phyloP scores from a whole-genome alignment of 2,888 invertebrate genomes.

The Eristalis tenax region DNA sequence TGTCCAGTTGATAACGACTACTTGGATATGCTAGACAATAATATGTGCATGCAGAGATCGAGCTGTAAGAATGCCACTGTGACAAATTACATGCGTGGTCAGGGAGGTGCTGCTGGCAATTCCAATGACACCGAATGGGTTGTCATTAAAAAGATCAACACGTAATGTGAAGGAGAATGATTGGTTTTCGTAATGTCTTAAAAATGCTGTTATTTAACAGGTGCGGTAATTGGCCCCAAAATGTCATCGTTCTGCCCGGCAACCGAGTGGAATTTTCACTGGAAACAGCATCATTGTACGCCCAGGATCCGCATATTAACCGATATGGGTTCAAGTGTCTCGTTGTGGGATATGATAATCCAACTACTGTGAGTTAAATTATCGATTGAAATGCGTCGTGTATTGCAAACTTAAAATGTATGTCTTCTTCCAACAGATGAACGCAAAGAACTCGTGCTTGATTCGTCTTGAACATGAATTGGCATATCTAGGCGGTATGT shows the following conservation, averaged over 20 bases:
- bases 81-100: slow-evolving; percentile 76
- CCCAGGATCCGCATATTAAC: slow-evolving; percentile 92
- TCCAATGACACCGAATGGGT: slow-evolving; percentile 83
- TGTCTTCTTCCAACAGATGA: slow-evolving; percentile 75
- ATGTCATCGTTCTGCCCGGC: slow-evolving; percentile 92
- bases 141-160: slow-evolving; percentile 86
- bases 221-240: slow-evolving; percentile 89
- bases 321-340: slow-evolving; percentile 91
- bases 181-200: neutral
- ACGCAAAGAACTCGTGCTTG: slow-evolving; percentile 79
- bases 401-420: neutral
- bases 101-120: slow-evolving; percentile 72
- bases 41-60: slow-evolving; percentile 74
- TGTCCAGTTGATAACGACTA: slow-evolving; percentile 76
- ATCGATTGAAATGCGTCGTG: neutral
- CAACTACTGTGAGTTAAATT: slow-evolving; percentile 79
- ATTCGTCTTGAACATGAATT: slow-evolving; percentile 93
- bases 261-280: slow-evolving; percentile 97
- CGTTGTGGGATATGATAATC: slow-evolving; percentile 92
- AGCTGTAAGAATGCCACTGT: slow-evolving; percentile 74
- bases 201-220: slow-evolving; percentile 67
- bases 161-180: slow-evolving; percentile 75
- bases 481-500: slow-evolving; percentile 94
- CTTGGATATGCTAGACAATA: slow-evolving; percentile 79
- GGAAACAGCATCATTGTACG: slow-evolving; percentile 97